These are phyloP conservation scores for Melinaea marsaeus DNA, from an alignment of 2,888 invertebrate genomes.

Conservation along the genomic window DNA sequence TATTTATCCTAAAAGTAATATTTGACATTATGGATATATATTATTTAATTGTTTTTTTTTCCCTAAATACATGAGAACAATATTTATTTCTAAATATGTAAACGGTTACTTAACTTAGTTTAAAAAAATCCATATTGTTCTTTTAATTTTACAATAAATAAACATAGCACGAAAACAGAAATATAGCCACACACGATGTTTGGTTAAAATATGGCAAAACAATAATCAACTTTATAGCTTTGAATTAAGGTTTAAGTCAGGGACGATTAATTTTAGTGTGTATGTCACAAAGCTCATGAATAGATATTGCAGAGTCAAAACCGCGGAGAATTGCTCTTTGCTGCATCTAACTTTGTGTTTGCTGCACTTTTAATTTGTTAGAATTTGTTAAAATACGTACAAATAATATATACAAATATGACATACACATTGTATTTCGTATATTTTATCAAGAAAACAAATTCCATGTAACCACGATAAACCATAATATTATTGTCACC, in stretches of 20 bases:
- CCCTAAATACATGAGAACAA: no score
- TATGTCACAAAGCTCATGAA: slow-evolving; percentile 60
- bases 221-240: slow-evolving; percentile 16
- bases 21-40: no score
- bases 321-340: slow-evolving; percentile 62
- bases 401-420: no score
- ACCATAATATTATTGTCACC: slow-evolving; percentile 21
- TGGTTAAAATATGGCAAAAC: neutral
- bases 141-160: no score
- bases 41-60: no score
- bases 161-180: slow-evolving; percentile 14
- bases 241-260: slow-evolving; percentile 12
- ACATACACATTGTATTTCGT: no score
- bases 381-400: slow-evolving; percentile 1
- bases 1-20: no score
- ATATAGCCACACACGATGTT: slow-evolving; percentile 13
- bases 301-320: slow-evolving; percentile 69
- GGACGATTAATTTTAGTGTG: slow-evolving; percentile 18
- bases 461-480: slow-evolving; percentile 1
- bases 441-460: no score
- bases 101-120: no score
- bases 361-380: slow-evolving; percentile 22
- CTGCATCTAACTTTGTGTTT: slow-evolving; percentile 34
- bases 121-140: no score
- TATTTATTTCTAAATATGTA: no score